Percentiles rank a stretch among this genome's conserved stretches.
These are phyloP conservation scores for Troglohyphantes excavatus DNA, from an alignment of 2,888 invertebrate genomes.

Conservation along the genomic window DNA sequence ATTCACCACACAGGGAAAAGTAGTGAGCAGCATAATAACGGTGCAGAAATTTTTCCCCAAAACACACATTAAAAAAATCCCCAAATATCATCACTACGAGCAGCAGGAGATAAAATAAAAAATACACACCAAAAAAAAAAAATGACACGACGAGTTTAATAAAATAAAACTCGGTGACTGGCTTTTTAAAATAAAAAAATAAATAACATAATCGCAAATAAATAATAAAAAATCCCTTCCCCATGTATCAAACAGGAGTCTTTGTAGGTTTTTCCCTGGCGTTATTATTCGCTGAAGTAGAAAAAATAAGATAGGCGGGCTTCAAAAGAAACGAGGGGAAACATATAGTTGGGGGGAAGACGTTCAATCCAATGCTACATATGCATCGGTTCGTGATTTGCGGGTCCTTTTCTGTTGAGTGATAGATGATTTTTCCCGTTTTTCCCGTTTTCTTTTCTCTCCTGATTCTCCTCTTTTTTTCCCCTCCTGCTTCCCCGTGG, in stretches of 20 bases:
- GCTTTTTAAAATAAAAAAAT: conserved; percentile 7
- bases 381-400: conserved; percentile 54
- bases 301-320: conserved; percentile 31
- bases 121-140: conserved; percentile 21
- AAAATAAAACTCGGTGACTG: conserved; percentile 49
- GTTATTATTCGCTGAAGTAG: conserved; percentile 51
- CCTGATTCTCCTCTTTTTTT: not conserved
- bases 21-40: not conserved
- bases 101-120: not conserved
- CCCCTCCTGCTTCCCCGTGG: not conserved
- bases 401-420: conserved; percentile 56
- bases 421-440: conserved; percentile 65
- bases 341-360: conserved; percentile 56
- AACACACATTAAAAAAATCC: conserved; percentile 2
- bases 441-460: conserved; percentile 21
- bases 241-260: conserved; percentile 37
- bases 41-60: not conserved
- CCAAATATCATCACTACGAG: conserved; percentile 16
- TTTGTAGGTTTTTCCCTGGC: conserved; percentile 53
- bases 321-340: conserved; percentile 35
- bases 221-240: conserved; percentile 11
- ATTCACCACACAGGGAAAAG: not conserved
- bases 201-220: not conserved
- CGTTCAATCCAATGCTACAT: conserved; percentile 52
- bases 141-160: conserved; percentile 60